Evolutionary conservation across 2,888 invertebrate genomes (phyloP).

Genomic region (Argynnis bischoffii): DNA sequence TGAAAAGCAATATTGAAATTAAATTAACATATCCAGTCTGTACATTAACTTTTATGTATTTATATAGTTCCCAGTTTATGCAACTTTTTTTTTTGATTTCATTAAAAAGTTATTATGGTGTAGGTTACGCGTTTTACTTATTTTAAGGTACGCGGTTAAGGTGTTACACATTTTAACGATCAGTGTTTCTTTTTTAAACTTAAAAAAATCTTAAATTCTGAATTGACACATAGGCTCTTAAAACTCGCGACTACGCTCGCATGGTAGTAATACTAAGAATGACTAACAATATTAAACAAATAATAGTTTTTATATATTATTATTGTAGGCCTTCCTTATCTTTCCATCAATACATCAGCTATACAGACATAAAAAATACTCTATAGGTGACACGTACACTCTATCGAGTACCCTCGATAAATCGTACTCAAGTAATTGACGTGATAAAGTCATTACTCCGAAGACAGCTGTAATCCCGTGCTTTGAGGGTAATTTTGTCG

Average conservation of each 20-base stretch:
- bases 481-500: constrained; percentile 56
- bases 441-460: constrained; percentile 34
- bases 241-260: no score
- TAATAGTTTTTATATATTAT: no score
- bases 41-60: background rate
- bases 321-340: background rate
- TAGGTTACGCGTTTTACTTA: no score
- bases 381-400: background rate
- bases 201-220: no score
- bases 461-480: constrained; percentile 52
- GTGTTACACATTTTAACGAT: no score
- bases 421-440: constrained; percentile 25
- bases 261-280: no score
- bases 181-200: no score
- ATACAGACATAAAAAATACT: background rate
- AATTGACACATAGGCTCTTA: no score
- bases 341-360: background rate
- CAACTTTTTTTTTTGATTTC: no score
- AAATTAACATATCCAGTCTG: background rate
- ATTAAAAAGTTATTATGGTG: no score
- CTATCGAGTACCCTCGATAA: constrained; percentile 15
- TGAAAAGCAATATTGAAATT: constrained; percentile 10
- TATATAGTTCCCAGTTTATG: background rate
- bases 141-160: no score
- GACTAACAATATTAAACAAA: no score